Percentiles rank a stretch among this genome's conserved stretches.
phyloP scores from a whole-genome alignment of 2,888 invertebrate genomes.

The Zygothrica quintamaculata region DNA sequence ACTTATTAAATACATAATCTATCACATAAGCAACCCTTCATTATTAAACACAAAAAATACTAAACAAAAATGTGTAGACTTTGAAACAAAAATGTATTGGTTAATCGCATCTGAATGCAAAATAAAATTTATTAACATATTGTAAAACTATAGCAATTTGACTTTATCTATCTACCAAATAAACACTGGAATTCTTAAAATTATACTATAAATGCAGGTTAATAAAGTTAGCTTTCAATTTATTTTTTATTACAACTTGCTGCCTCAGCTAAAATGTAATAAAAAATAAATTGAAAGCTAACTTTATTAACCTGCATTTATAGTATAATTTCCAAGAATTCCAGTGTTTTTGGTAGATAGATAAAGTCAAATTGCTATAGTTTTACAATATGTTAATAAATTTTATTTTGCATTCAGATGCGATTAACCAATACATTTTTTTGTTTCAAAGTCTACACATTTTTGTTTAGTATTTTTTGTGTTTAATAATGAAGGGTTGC shows the following conservation, averaged over 20 bases:
- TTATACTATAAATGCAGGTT: no score
- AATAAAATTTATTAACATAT: conserved; percentile 60
- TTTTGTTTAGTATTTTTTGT: conserved; percentile 49
- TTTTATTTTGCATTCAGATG: conserved; percentile 73
- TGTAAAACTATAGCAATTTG: conserved; percentile 54
- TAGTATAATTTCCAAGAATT: no score
- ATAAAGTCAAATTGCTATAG: conserved; percentile 30
- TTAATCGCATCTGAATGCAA: conserved; percentile 73
- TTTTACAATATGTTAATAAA: conserved; percentile 40
- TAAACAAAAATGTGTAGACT: conserved; percentile 67
- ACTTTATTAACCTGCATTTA: no score
- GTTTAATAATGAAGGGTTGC: conserved; percentile 72
- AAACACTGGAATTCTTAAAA: no score
- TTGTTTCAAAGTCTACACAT: conserved; percentile 67
- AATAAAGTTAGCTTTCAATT: no score
- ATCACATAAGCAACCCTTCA: conserved; percentile 69
- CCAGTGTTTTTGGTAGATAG: no score
- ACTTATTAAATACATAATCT: conserved; percentile 69
- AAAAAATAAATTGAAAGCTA: no score
- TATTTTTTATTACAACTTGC: no score
- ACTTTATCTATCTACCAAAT: no score
- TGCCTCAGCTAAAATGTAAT: no score
- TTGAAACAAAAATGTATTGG: conserved; percentile 67
- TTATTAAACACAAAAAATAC: conserved; percentile 65
- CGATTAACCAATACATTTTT: conserved; percentile 69